Conservation (phyloP, 1,140 invertebrate species). For the Dufourea novaeangliae region DNA sequence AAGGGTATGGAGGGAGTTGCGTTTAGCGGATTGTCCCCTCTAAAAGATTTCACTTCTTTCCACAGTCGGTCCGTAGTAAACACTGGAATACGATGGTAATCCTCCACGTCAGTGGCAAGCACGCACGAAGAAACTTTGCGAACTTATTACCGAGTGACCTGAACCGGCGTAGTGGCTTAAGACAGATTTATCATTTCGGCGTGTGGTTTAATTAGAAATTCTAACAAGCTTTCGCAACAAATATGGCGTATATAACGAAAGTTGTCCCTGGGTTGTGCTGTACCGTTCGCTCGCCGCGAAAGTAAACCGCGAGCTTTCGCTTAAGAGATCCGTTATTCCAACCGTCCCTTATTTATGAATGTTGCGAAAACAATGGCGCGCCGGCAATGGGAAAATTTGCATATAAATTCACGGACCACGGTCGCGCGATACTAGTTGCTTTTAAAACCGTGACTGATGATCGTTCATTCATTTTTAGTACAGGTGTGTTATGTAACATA, state of each 20-base stretch:
- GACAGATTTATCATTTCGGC: slow-evolving; percentile 56
- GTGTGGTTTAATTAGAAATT: slow-evolving; percentile 62
- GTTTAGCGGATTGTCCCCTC: no score
- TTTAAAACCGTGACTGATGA: no score
- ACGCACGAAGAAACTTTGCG: slow-evolving; percentile 51
- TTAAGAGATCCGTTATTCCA: slow-evolving; percentile 33
- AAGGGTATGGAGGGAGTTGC: no score
- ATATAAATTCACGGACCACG: slow-evolving; percentile 20
- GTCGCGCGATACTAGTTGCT: slow-evolving; percentile 4
- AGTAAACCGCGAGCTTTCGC: slow-evolving; percentile 26
- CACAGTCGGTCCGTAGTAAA: background rate
- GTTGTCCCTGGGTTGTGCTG: slow-evolving; percentile 50
- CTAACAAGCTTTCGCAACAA: slow-evolving; percentile 50
- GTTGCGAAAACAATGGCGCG: slow-evolving; percentile 34
- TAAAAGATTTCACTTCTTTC: no score
- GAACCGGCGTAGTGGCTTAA: slow-evolving; percentile 44
- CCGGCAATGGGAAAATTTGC: slow-evolving; percentile 17
- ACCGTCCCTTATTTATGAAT: slow-evolving; percentile 47
- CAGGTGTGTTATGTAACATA: background rate
- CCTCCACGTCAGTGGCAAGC: slow-evolving; percentile 17
- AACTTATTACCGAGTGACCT: slow-evolving; percentile 54
- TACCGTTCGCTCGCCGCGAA: slow-evolving; percentile 11
- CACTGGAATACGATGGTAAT: slow-evolving; percentile 50
- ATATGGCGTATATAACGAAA: slow-evolving; percentile 39
- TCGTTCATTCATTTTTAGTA: slow-evolving; percentile 37